Percentiles rank a stretch among this genome's conserved stretches.
phyloP scores from a whole-genome alignment of 2,888 invertebrate genomes.

The Eupithecia insigniata region DNA sequence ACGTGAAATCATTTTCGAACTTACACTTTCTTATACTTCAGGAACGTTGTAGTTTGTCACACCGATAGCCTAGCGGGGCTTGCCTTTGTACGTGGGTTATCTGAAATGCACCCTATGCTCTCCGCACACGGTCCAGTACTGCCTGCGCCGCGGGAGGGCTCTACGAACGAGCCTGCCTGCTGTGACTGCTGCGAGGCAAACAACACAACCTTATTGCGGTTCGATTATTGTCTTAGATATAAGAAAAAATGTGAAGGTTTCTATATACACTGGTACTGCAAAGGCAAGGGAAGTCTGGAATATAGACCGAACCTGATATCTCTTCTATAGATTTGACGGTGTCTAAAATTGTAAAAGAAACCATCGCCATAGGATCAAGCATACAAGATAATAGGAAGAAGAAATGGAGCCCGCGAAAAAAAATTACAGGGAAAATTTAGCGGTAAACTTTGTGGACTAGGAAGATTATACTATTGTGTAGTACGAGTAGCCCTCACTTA shows the following conservation, averaged over 20 bases:
- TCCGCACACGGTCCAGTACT: not conserved
- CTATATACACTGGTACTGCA: not conserved
- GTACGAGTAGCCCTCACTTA: no score
- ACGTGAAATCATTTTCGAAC: not conserved
- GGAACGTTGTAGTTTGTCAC: not conserved
- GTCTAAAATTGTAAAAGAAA: no score
- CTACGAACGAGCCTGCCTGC: not conserved
- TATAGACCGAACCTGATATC: no score
- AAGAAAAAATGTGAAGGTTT: not conserved
- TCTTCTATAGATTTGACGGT: no score
- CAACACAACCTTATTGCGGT: not conserved
- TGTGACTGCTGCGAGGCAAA: not conserved
- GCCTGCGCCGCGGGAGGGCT: conserved; percentile 1
- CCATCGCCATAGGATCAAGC: no score
- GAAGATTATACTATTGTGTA: no score
- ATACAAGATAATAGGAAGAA: no score
- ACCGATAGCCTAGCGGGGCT: not conserved
- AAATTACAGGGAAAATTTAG: no score
- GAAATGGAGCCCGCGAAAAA: no score
- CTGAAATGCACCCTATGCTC: not conserved
- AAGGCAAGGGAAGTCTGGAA: not conserved
- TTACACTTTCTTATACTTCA: not conserved
- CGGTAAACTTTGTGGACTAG: no score
- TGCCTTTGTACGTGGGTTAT: not conserved
- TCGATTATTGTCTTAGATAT: not conserved